Conservation (phyloP, 2,888 invertebrate genomes). For the Pseudanteris insignis region DNA sequence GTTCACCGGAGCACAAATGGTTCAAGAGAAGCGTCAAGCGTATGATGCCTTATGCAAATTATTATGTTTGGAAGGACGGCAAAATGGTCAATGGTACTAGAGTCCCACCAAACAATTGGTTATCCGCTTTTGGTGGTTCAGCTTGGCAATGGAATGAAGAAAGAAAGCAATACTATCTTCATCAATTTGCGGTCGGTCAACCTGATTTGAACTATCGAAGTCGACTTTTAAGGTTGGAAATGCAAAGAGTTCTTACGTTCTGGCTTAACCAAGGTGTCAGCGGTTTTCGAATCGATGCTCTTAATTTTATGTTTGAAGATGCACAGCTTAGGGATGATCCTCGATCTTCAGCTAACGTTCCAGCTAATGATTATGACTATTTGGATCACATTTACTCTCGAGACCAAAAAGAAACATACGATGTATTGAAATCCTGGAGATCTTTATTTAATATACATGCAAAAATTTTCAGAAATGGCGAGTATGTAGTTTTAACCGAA, state of each 20-base stretch:
- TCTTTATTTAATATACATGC: constrained; percentile 69
- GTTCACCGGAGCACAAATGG: constrained; percentile 83
- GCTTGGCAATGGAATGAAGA: constrained; percentile 72
- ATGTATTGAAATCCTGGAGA: constrained; percentile 69
- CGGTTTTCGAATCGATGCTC: constrained; percentile 71
- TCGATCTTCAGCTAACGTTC: constrained; percentile 39
- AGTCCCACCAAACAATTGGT: constrained; percentile 69
- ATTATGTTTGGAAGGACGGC: constrained; percentile 79
- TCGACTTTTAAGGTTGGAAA: constrained; percentile 66
- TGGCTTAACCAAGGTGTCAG: constrained; percentile 72
- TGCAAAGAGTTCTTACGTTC: constrained; percentile 69
- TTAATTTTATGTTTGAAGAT: constrained; percentile 59
- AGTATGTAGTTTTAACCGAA: constrained; percentile 72
- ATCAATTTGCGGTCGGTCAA: constrained; percentile 72
- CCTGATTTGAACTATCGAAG: constrained; percentile 75
- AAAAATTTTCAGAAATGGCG: constrained; percentile 56
- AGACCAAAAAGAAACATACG: constrained; percentile 58
- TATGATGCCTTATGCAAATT: constrained; percentile 75
- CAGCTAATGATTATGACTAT: constrained; percentile 53
- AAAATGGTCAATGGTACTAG: constrained; percentile 59
- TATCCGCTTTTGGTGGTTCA: constrained; percentile 70
- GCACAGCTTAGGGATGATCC: constrained; percentile 56
- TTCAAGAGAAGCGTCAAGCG: constrained; percentile 76
- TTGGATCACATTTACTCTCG: constrained; percentile 63
- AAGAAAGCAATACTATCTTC: constrained; percentile 72